Evolutionary conservation across 1,140 invertebrate species (phyloP), one percentile per base, ranked within the genome.

Genomic region (Harpegnathos saltator): DNA sequence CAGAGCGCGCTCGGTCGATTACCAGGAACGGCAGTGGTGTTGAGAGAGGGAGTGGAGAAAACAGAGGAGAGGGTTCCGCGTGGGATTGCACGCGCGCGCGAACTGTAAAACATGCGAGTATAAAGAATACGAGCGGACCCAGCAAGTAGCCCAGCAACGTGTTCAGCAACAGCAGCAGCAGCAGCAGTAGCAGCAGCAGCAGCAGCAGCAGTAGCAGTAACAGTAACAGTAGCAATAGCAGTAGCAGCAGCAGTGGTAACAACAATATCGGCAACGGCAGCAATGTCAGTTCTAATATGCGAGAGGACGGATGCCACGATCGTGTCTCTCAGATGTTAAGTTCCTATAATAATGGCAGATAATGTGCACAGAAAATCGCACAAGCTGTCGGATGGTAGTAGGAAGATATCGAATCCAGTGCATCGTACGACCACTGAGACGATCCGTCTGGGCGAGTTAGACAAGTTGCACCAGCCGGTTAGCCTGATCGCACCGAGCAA

Each of bases 351-450:
- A 88, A 93, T 93, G 93, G 92, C 91, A 89, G 93, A 93, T 89
- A 93, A 92, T 93, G 92, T 92, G 75, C 91, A 92, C 89, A 92
- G 91, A 91, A 93, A 93, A 88, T 88, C 91, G 86, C 92, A 93
- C 82, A 94, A 93, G 85, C 86, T 90, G 73, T 91, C 89, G 78
- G 90, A 91, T 59, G 88, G 86, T 71, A 85, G 82, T 83, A 91
- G 89, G 54, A 93, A 92, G 72, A 89, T 91, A 33, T 88, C 93
- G 4, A 96, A 95, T 92, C 95, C 96, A 83, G 95, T 97, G 88
- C 96, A 97, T 90, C 96, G 96, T 89, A 97, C 96, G 82, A 97
- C 97, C 86, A 97, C 96, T 93, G 97, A 97, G 94, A 97, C 96
- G 93, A 95, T 97, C 92, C 95, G 97, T 71, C 93, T 97, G 74